A percentile compares a stretch with the other conserved stretches of the same genome.
Conservation (phyloP, 2,888 invertebrate species). For the Coenonympha arcania region DNA sequence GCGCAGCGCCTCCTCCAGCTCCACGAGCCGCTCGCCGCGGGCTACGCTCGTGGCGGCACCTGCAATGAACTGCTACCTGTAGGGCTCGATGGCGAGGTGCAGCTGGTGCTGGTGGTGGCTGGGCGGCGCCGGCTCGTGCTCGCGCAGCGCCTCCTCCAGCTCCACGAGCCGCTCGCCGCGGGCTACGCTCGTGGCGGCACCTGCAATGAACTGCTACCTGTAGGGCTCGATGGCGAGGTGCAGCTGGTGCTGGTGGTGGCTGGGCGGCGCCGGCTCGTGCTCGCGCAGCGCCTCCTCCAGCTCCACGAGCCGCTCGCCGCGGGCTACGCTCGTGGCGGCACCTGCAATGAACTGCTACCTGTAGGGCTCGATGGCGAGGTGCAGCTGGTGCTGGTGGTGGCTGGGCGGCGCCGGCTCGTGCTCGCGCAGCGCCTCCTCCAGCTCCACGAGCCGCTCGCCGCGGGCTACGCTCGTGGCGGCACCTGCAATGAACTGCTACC, state of each 20-base stretch:
- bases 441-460: not conserved
- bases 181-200: too few species aligned
- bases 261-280: constrained; percentile 79
- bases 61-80: too few species aligned
- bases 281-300: constrained; percentile 87
- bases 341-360: constrained; percentile 37
- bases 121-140: too few species aligned
- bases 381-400: constrained; percentile 81
- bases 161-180: constrained; percentile 92
- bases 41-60: too few species aligned
- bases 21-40: too few species aligned
- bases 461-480: not conserved
- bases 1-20: constrained; percentile 93
- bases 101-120: too few species aligned
- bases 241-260: constrained; percentile 79
- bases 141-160: too few species aligned
- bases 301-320: constrained; percentile 90
- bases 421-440: constrained; percentile 80
- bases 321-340: constrained; percentile 75
- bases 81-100: too few species aligned
- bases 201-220: too few species aligned
- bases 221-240: constrained; percentile 81
- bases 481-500: not conserved
- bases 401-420: constrained; percentile 79
- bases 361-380: constrained; percentile 80